These are phyloP conservation scores for Hemicordylus capensis DNA, from an alignment of 2,113 vertebrate species.

Conservation along the genomic window DNA sequence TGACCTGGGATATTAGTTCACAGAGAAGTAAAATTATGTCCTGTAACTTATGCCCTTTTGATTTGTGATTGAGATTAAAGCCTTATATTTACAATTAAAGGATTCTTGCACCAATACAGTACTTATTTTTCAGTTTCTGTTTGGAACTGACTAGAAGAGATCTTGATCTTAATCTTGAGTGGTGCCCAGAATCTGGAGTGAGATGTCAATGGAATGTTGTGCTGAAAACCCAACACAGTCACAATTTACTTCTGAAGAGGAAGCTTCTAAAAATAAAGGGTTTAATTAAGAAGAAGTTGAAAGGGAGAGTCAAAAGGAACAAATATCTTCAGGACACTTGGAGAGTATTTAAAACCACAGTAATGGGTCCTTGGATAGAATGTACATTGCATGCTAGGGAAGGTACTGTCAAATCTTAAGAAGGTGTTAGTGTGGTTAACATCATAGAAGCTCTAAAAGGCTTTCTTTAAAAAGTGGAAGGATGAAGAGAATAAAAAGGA, in stretches of 20 bases:
- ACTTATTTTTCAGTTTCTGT: not conserved
- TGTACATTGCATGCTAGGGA: too few species aligned
- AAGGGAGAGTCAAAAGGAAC: not conserved
- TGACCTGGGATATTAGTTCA: not conserved
- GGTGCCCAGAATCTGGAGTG: not conserved
- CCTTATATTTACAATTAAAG: not conserved
- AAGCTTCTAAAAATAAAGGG: not conserved
- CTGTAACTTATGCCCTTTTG: not conserved
- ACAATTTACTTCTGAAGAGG: not conserved
- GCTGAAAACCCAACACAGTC: not conserved
- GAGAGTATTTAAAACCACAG: too few species aligned
- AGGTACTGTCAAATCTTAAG: too few species aligned
- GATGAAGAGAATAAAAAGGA: too few species aligned
- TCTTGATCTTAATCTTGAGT: too few species aligned
- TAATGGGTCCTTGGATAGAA: too few species aligned
- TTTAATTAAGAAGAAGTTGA: not conserved
- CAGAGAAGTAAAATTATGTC: not conserved
- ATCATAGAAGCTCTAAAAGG: too few species aligned
- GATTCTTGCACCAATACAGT: not conserved
- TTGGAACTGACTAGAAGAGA: not conserved
- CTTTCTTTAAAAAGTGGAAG: too few species aligned
- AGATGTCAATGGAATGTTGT: not conserved
- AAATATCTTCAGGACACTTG: too few species aligned
- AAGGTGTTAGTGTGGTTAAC: too few species aligned
- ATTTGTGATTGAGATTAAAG: conserved; percentile 1